Evolutionary conservation across 2,888 invertebrate genomes (phyloP), one percentile per base, ranked within the genome.

Genomic region (Pycnomerus fuliginosus): DNA sequence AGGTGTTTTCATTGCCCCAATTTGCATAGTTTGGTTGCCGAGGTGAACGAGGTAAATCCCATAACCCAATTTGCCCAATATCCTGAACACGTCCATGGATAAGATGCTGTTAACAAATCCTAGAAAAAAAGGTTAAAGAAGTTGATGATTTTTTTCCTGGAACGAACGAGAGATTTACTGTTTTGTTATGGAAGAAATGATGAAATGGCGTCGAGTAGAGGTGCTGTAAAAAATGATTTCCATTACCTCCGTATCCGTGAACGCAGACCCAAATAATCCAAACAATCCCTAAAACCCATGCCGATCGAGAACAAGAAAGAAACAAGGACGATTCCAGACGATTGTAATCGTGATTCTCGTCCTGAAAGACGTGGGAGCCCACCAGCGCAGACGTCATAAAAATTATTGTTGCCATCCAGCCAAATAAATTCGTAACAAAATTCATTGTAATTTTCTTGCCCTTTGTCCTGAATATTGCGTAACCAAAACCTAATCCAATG

Each of bases 261-360:
- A 36, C 25, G 8, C 43, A 36, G 31, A 15, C 31, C 42, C 75
- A 74, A 34, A 79, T 70, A 5, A 79, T 68, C 79, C 79, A 79
- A 22, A 65, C 67, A 5, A 79, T 52, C 2, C 71, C 71, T 2
- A 71, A 34, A 1, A 71, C 68, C 79, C 79, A 80, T 7, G 69
- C 64, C 8, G 74, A 70, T 44, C 74, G 61, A 28, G 69, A 65
- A 20, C 74, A 52, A 2, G 73, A 64, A 30, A 74, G 62, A 54
- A 74, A 78, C 23, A 71, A 44, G n/a, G 67, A 62, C 31, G 69
- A 68, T 54, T 62, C 50, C 70, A 73, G 66, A 61, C 33, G 69
- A 67, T 54, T 62, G 50, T 71, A 73, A 1, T 55, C 53, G 41
- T 70, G 70, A 36, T 58, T 49, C 15, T 65, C 52, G 13, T 58